Percentiles rank a stretch among this genome's conserved stretches.
These are phyloP conservation scores for Ibidorhyncha struthersii DNA, from an alignment of 2,113 vertebrate species.

Conservation along the genomic window DNA sequence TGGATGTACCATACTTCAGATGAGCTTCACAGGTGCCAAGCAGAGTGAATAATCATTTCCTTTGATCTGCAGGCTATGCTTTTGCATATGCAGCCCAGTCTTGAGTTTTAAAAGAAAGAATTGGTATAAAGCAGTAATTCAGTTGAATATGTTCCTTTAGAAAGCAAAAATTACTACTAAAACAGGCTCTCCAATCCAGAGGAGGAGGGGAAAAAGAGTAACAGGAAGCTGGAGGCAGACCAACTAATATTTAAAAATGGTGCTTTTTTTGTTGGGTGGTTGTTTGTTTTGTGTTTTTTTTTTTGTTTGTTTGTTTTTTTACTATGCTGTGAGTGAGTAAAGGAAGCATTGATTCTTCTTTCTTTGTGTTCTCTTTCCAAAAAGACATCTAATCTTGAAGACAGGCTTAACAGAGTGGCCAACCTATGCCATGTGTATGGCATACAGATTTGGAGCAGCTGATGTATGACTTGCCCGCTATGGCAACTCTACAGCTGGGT, in stretches of 20 bases:
- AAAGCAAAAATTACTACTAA: neutral
- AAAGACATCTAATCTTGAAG: neutral
- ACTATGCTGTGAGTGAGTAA: neutral
- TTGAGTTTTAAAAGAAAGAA: neutral
- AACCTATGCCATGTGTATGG: neutral
- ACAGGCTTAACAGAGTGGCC: neutral
- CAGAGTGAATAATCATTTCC: neutral
- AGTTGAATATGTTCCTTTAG: neutral
- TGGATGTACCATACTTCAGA: neutral
- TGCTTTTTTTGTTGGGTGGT: neutral
- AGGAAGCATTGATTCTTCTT: neutral
- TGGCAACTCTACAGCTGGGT: neutral
- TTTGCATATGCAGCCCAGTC: neutral
- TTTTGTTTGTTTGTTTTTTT: no score
- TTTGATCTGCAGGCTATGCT: neutral
- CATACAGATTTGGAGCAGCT: neutral
- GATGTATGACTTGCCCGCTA: neutral
- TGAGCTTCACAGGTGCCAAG: neutral
- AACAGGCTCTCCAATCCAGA: neutral
- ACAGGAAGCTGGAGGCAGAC: neutral
- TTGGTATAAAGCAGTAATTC: neutral
- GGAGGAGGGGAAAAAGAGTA: accelerated
- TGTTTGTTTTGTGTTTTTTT: neutral
- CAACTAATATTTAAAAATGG: neutral
- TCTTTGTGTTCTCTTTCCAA: neutral